Evolutionary conservation across 2,888 invertebrate species (phyloP), one percentile per base, ranked within the genome.

Genomic region (Apodemia mormo): DNA sequence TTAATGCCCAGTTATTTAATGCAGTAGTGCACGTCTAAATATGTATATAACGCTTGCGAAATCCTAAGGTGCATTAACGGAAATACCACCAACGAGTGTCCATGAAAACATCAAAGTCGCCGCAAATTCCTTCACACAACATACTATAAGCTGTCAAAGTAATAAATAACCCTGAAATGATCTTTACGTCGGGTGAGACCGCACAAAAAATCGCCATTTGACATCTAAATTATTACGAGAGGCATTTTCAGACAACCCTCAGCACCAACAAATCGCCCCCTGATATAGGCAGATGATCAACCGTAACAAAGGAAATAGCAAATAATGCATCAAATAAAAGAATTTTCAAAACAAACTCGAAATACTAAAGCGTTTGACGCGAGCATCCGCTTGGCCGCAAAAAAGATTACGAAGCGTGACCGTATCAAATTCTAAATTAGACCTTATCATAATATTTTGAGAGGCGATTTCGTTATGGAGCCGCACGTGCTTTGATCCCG

Each of bases 271-370:
- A 86, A 87, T 86, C 89, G 86, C 88, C 87, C 84, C 81, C 82
- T 80, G 79, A 79, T 77, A 79, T 80, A 85, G 85, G 86, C 91
- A 91, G 90, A 92, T 91, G 92, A 91, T 86, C 85, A 82, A 80
- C 77, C 76, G 79, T 81, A 85, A 92, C 92, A 93, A 92, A 89
- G 84, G 85, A 83, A 85, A 89, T 88, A 89, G 84, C 89, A 87
- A 93, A 88, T 85, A 87, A 93, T 91, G 90, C 87, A 90, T 89
- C 92, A 91, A 88, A 93, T 92, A 93, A 93, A 94, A 93, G 93
- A 93, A 90, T 93, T 92, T 93, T 93, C 92, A 93, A 93, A 93
- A 93, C 93, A 94, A 93, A 93, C 92, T 93, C 92, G 90, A 92
- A 91, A 92, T 92, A 92, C 90, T 90, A 89, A 92, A 91, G 91